Conservation (phyloP, 2,113 vertebrate genomes). For the Crotalus viridis region DNA sequence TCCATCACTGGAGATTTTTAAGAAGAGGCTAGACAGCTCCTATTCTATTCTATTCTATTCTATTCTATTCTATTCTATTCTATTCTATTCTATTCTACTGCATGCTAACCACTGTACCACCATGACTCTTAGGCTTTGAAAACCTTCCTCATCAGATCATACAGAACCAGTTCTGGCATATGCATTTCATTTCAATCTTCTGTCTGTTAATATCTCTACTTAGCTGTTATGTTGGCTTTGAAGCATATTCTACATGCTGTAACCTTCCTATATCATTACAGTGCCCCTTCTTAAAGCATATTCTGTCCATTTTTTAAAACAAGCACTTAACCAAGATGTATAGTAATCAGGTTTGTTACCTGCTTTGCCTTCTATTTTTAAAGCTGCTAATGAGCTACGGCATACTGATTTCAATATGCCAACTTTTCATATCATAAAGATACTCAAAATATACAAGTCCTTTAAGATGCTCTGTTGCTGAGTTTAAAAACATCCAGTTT, state of each 20-base stretch:
- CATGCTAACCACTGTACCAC: neutral
- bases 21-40: too few relatives aligned
- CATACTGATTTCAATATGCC: neutral
- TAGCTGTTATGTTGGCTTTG: slow-evolving; percentile 12
- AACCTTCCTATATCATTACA: neutral
- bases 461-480: neutral
- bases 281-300: neutral
- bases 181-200: neutral
- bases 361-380: slow-evolving; percentile 21
- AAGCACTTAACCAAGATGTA: slow-evolving; percentile 22
- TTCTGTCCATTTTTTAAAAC: slow-evolving; percentile 9
- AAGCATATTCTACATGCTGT: neutral
- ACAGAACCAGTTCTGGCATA: neutral
- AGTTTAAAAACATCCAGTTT: slow-evolving; percentile 9
- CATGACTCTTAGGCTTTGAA: neutral
- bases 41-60: too few relatives aligned
- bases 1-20: too few relatives aligned
- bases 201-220: neutral
- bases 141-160: slow-evolving; percentile 41
- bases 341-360: slow-evolving; percentile 23
- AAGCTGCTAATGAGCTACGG: neutral
- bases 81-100: too few relatives aligned
- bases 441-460: neutral
- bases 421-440: neutral
- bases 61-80: too few relatives aligned